Evolutionary conservation across 2,797 vertebrate genomes (phyloP), one percentile per base, ranked within the genome.

Genomic region (Harpagifer antarcticus): DNA sequence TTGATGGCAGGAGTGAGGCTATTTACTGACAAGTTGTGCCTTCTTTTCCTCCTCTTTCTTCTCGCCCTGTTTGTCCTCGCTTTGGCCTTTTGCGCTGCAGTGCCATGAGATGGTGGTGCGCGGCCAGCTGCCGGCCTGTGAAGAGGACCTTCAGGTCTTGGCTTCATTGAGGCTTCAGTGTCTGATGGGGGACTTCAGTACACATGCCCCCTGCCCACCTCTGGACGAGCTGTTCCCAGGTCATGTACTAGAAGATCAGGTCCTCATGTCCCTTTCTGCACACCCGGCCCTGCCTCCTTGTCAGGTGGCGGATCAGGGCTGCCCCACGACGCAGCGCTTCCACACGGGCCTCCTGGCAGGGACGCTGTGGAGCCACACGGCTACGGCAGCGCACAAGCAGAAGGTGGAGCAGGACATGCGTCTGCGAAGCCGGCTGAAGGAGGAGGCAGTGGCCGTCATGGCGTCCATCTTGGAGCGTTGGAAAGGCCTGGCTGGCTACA

Each of bases 51-150:
- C 52, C 16, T 44, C 7, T 56, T 45, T 42, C 63, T 33, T 75
- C 16, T 78, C 37, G 68, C 54, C 40, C 16, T 15, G 63, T 45
- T 73, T 72, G 47, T 71, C 67, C 83, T 66, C 13, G 40, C 37
- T 49, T 61, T 42, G 54, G 23, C 63, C 57, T 72, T 37, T 72
- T 4, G 11, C 8, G 4, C 67, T 0, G 0, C 86, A 99, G 97
- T 96, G 96, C 42, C 96, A 98, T 61, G 96, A 98, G 88, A 95
- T 97, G 95, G 95, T 98, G 84, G 92, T 97, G 79, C 95, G 96
- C 8, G 96, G 97, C 73, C 95, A 96, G 75, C 93, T 98, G 59
- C 95, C 96, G 0, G 95, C 95, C 3, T 96, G 96, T 1, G 97
- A 97, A 59, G 96, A 98, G 75, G 96, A 96, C 60, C 94, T 98